Evolutionary conservation across 2,888 invertebrate genomes (phyloP), one percentile per base, ranked within the genome.

Genomic region (Polydrusus pterygomalis): DNA sequence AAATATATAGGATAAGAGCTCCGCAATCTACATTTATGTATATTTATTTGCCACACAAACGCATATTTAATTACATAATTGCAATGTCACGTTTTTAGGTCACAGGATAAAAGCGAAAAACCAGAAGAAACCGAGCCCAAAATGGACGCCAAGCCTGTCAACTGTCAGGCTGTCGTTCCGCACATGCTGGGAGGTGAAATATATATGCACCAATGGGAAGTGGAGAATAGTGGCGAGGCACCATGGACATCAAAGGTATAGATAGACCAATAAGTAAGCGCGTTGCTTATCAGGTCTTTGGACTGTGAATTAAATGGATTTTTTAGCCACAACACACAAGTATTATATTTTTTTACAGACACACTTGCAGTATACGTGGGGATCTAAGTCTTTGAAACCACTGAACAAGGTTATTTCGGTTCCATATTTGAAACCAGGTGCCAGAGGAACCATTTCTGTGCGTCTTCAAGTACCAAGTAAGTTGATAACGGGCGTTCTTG

Each of bases 331-430:
- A 5, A 3, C 25, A 25, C 25, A 25, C 25, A 3, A 25, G 1
- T 25, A 25, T 30, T n/a, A 15, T 18, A 7, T 58, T 56, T 67
- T 20, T 78, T 76, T 77, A 64, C 78, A 88, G 87, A 88, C 88
- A 49, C 84, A 85, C 78, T 78, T 89, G 74, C 83, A 87, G 56
- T 86, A 86, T 78, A 86, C 88, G 40, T 88, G 88, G 88, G 88
- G 88, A 17, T 87, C 88, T 3, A 83, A 85, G 74, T 84, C 85
- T 1, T 79, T 89, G 49, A 81, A 84, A 70, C 87, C 88, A 1
- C 75, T 85, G 30, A 82, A 83, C 11, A 83, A 82, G 51, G 76
- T 79, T 34, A 81, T 88, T 20, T 77, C 82, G 30, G 87, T 87
- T 65, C 88, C 88, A 38, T 78, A 76, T 25, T 80, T 89, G 64